Base-by-base conservation (phyloP, 2,113 vertebrate genomes). In the Bungarus multicinctus region DNA sequence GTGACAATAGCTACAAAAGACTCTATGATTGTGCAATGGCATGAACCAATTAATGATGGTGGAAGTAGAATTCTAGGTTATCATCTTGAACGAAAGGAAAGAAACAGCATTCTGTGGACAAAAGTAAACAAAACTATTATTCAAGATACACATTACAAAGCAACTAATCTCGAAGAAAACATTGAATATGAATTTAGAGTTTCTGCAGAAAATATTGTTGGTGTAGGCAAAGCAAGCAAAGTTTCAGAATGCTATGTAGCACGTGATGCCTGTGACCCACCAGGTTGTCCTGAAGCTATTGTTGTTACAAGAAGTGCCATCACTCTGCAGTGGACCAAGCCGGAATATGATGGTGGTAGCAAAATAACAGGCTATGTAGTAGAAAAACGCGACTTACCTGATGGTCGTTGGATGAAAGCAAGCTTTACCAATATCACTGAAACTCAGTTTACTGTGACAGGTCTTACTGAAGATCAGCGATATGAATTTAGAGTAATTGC, bases 401-500 rank as follows among this genome's bases (percentile, higher is more conserved):
- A 99, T 22, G 99, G 99, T 91, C 98, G 99, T 57, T 99, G 99
- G 99, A 98, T 98, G 96, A 99, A 99, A 97, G 99, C 99, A 10
- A 99, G 99, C 94, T 99, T 99, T 95, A 99, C 99, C 85, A 99
- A 99, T 96, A 97, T 99, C 22, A 99, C 98, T 97, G 99, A 99
- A 98, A 99, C 99, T 92, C 98, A 99, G n/a, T 99, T 99, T 96
- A 98, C 98, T 89, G 97, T 99, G 89, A 98, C 98, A 94, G 99
- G 99, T 43, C 98, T 99, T 90, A 99, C 98, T 90, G 99, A 99
- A 98, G 98, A 99, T 95, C 97, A 98, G 94, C 98, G 98, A 96
- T 99, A 99, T 5, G 99, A 99, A 96, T 99, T 99, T 94, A 99
- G 99, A 98, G 98, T 99, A 91, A 98, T 99, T 97, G 99, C 99